Conservation (phyloP, 2,888 invertebrate species). For the Heliconius erato region DNA sequence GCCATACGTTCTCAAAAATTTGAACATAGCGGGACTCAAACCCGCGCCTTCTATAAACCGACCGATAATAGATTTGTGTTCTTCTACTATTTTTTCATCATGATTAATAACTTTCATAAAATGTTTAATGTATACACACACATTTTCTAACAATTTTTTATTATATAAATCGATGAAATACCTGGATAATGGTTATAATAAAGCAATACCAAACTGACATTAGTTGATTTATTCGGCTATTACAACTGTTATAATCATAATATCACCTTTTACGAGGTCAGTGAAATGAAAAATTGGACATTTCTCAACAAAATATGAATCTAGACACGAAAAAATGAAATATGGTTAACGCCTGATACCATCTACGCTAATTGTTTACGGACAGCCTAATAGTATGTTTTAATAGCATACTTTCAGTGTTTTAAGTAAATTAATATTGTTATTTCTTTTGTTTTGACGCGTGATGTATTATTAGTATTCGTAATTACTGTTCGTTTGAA, state of each 20-base stretch:
- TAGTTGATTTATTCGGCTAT: constrained; percentile 22
- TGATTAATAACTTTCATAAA: too few relatives aligned
- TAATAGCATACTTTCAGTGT: constrained; percentile 22
- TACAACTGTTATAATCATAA: constrained; percentile 32
- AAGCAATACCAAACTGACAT: background rate
- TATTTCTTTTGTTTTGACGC: constrained; percentile 17
- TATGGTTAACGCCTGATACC: constrained; percentile 66
- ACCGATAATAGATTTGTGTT: too few relatives aligned
- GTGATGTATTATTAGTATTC: background rate
- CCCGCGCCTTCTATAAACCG: too few relatives aligned
- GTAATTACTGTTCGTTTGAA: background rate
- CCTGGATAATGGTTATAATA: background rate
- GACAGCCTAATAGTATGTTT: constrained; percentile 52
- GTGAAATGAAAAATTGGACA: constrained; percentile 38
- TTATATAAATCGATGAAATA: background rate
- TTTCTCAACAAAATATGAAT: constrained; percentile 37
- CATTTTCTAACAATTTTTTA: background rate
- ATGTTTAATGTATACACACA: too few relatives aligned
- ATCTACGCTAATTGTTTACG: constrained; percentile 76
- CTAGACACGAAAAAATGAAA: constrained; percentile 62
- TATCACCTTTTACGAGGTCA: constrained; percentile 31
- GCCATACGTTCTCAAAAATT: too few relatives aligned
- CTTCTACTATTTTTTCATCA: too few relatives aligned
- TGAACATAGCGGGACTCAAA: too few relatives aligned
- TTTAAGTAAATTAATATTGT: constrained; percentile 25